phyloP scores from a whole-genome alignment of 30 jellyfish, hydroid and myxozoan species.

The Hydractinia echinata region DNA sequence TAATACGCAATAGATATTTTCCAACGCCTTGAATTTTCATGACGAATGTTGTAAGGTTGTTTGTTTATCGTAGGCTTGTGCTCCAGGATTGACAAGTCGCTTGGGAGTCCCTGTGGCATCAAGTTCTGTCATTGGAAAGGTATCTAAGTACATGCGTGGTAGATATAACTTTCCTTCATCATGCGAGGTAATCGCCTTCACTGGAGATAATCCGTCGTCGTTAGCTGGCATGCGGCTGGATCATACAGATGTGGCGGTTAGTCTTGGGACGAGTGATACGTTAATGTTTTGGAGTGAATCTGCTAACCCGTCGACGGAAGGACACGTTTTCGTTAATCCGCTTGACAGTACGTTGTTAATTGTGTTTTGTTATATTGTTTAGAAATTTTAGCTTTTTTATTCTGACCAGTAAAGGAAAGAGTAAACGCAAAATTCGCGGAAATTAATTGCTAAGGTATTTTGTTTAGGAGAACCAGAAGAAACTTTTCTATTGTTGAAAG shows the following conservation, averaged over 20 bases:
- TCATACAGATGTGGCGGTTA: slow-evolving; percentile 76
- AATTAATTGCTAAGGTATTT: no score
- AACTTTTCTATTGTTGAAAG: no score
- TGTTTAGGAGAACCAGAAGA: no score
- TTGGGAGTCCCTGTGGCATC: slow-evolving; percentile 75
- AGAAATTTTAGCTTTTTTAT: background rate
- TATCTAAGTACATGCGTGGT: slow-evolving; percentile 56
- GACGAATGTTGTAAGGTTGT: no score
- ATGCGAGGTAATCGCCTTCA: slow-evolving; percentile 64
- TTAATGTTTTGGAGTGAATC: slow-evolving; percentile 55
- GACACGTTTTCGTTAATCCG: slow-evolving; percentile 84
- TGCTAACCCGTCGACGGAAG: slow-evolving; percentile 49
- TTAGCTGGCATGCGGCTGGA: slow-evolving; percentile 75
- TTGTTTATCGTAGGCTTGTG: slow-evolving; percentile 62
- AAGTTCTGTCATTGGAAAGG: slow-evolving; percentile 40
- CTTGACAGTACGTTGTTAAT: slow-evolving; percentile 35
- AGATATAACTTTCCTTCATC: slow-evolving; percentile 56
- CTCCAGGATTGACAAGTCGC: slow-evolving; percentile 46
- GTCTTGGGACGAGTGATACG: slow-evolving; percentile 95
- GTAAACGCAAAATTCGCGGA: no score
- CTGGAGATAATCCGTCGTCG: slow-evolving; percentile 94
- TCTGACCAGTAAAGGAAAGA: background rate
- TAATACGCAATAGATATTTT: no score
- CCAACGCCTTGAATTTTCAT: no score
- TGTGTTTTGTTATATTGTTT: background rate